Evolutionary conservation across 2,113 vertebrate species (phyloP), one percentile per base, ranked within the genome.

Genomic region (Antennarius striatus): DNA sequence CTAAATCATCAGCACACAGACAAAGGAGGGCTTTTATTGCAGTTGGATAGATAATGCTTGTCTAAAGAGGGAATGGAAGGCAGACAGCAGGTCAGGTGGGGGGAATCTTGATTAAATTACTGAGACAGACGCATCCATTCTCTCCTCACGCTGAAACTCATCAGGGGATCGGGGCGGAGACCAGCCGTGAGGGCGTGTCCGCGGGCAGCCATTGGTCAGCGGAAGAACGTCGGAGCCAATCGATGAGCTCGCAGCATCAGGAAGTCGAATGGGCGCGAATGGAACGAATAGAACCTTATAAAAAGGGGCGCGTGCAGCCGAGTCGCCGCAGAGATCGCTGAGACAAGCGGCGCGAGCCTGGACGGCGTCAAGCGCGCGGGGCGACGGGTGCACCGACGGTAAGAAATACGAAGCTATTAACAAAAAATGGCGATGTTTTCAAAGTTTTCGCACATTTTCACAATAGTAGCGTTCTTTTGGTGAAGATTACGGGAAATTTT

Each of bases 231-330:
- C 52, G 10, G 65, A 86, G 74, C 89, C 88, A 91, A 89, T 89
- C 80, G 79, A 84, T 63, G 78, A 5, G 67, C 71, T 80, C 59
- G n/a, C 30, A 63, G 28, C 57, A 6, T 73, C 70, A 59, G 39
- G 72, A 22, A 56, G 54, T 45, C 73, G 77, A 81, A 65, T 77
- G 58, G 81, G 86, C 89, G 86, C 83, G 85, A 89, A 84, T n/a
- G 49, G 72, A 28, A 79, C 79, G 79, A 87, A 77, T 57, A 73
- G 73, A 68, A 13, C 10, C 58, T 22, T 16, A 74, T 72, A 82
- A 81, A 77, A 77, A 57, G 75, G 71, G 52, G 73, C 53, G 68
- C 68, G 62, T 71, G 53, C 59, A 13, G 0, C 10, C 1, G 54
- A 17, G 56, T 28, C 16, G 42, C n/a, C 4, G 46, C 47, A 29